These are phyloP conservation scores for Leuctra nigra DNA, from an alignment of 2,888 invertebrate species.

Conservation along the genomic window DNA sequence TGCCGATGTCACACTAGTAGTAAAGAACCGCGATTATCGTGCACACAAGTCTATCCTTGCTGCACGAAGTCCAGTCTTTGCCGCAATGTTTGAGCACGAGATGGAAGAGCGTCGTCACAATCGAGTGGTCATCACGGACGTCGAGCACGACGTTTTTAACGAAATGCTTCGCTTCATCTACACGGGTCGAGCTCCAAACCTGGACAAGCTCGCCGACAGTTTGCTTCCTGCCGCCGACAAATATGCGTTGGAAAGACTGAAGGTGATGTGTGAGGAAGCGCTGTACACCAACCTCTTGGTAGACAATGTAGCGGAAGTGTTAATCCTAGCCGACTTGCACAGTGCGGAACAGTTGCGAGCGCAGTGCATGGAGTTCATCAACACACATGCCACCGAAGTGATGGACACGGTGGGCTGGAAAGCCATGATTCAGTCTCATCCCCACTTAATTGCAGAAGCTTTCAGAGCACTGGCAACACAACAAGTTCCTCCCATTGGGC, in stretches of 20 bases:
- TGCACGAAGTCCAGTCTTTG: slow-evolving; percentile 96
- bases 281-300: slow-evolving; percentile 90
- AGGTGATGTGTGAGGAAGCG: slow-evolving; percentile 98
- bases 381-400: slow-evolving; percentile 97
- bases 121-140: slow-evolving; percentile 93
- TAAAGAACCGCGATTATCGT: slow-evolving; percentile 83
- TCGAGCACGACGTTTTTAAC: slow-evolving; percentile 94
- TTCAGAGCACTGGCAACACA: slow-evolving; percentile 98
- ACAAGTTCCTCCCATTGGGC: slow-evolving; percentile 97
- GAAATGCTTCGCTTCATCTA: slow-evolving; percentile 99
- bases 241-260: slow-evolving; percentile 96
- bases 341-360: slow-evolving; percentile 98
- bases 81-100: slow-evolving; percentile 99
- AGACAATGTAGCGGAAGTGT: slow-evolving; percentile 94
- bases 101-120: slow-evolving; percentile 98
- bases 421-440: slow-evolving; percentile 95
- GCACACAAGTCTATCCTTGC: slow-evolving; percentile 98
- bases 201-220: slow-evolving; percentile 98
- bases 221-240: slow-evolving; percentile 97
- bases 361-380: slow-evolving; percentile 98
- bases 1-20: slow-evolving; percentile 94
- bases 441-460: slow-evolving; percentile 97
- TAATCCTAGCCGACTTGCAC: slow-evolving; percentile 95
- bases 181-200: slow-evolving; percentile 91
- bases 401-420: slow-evolving; percentile 99